Percentiles rank a stretch among this genome's conserved stretches.
Evolutionary conservation across 35 echinoderm and acorn worm species (phyloP).

Genomic region (Strongylocentrotus purpuratus): DNA sequence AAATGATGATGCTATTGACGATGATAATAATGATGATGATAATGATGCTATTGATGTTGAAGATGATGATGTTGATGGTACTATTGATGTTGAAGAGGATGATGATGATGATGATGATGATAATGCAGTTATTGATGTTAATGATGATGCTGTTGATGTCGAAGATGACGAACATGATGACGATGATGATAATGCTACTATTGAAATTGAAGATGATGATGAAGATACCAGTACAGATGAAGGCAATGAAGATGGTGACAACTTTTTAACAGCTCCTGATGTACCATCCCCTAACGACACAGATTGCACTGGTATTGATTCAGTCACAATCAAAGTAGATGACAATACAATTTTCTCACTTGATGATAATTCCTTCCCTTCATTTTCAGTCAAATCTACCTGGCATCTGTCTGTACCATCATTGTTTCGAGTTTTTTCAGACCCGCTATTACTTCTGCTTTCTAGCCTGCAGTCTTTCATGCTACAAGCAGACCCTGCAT

Average conservation of each 20-base stretch:
- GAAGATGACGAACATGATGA: neutral
- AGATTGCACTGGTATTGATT: too few relatives aligned
- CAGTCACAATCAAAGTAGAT: neutral
- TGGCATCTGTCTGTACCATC: neutral
- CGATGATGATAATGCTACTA: neutral
- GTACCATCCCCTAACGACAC: neutral
- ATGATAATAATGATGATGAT: neutral
- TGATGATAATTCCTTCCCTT: neutral
- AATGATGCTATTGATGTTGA: neutral
- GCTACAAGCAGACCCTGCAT: neutral
- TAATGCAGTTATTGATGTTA: neutral
- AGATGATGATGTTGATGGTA: neutral
- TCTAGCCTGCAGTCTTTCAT: neutral
- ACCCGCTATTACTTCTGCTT: neutral
- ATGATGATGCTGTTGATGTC: neutral
- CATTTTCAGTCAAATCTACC: neutral
- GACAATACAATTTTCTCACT: neutral
- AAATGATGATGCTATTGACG: neutral
- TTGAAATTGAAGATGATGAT: neutral
- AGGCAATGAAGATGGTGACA: neutral
- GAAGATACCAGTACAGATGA: neutral
- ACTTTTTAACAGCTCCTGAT: neutral
- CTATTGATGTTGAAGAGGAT: neutral
- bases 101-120: neutral
- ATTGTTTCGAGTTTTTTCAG: neutral